phyloP scores from a whole-genome alignment of 2,797 vertebrate species.

The Scarus forsteni region DNA sequence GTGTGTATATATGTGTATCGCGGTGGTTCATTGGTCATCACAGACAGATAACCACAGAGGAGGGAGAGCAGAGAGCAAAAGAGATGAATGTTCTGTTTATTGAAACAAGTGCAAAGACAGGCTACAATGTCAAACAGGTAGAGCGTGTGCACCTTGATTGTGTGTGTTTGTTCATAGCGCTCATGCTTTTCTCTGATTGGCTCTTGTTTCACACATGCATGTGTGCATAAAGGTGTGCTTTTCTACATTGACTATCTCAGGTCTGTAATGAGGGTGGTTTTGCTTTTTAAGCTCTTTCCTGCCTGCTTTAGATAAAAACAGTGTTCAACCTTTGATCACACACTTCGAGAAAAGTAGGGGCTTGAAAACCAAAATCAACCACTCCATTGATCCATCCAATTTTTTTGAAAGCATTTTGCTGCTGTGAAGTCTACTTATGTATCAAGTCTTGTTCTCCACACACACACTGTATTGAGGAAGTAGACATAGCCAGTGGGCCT shows the following conservation, averaged over 20 bases:
- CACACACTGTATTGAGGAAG: background rate
- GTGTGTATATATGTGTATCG: too few species aligned
- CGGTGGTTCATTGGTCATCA: constrained; percentile 62
- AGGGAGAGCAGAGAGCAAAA: constrained; percentile 86
- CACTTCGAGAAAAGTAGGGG: constrained; percentile 43
- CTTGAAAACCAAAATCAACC: constrained; percentile 56
- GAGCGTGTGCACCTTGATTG: constrained; percentile 63
- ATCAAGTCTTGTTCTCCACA: constrained; percentile 13
- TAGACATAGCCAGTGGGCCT: background rate
- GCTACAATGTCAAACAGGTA: constrained; percentile 89
- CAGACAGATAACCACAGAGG: constrained; percentile 87
- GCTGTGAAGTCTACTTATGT: constrained; percentile 59
- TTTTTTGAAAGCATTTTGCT: constrained; percentile 19
- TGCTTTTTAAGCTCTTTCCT: constrained; percentile 66
- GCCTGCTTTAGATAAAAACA: constrained; percentile 3
- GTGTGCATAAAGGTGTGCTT: constrained; percentile 52
- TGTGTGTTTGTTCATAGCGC: constrained; percentile 57
- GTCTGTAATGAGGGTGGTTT: constrained; percentile 28
- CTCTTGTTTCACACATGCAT: constrained; percentile 62
- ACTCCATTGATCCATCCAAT: constrained; percentile 14
- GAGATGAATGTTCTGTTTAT: constrained; percentile 89
- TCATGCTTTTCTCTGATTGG: constrained; percentile 53
- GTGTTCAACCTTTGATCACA: constrained; percentile 8
- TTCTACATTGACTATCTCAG: constrained; percentile 41
- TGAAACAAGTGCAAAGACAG: constrained; percentile 87